Percentiles rank a stretch among this genome's conserved stretches.
phyloP scores from a whole-genome alignment of 2,888 invertebrate genomes.

The Leptothorax acervorum region DNA sequence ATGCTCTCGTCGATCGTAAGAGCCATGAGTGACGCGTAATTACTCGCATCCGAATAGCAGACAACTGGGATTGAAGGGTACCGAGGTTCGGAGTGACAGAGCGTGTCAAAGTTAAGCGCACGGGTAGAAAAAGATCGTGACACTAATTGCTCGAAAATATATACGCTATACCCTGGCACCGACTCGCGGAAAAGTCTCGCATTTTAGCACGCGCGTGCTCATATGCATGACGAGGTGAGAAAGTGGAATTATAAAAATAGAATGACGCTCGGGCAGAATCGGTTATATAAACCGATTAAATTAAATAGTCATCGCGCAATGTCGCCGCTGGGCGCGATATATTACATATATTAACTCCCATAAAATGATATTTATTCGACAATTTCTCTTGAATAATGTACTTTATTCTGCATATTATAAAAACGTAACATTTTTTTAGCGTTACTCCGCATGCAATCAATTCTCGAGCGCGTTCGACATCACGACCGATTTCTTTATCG shows the following conservation, averaged over 20 bases:
- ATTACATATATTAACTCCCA: conserved; percentile 1
- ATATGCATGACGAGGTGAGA: conserved; percentile 18
- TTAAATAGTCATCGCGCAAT: conserved; percentile 24
- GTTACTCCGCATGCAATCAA: neutral
- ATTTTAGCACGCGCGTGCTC: conserved; percentile 37
- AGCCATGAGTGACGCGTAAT: conserved; percentile 77
- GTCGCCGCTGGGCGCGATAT: conserved; percentile 14
- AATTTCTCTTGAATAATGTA: conserved; percentile 19
- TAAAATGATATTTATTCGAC: conserved; percentile 46
- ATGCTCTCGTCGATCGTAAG: conserved; percentile 76
- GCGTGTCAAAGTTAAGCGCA: conserved; percentile 76
- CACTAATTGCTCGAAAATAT: conserved; percentile 77
- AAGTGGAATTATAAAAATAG: conserved; percentile 25
- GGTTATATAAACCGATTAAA: conserved; percentile 32
- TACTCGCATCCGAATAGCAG: conserved; percentile 78
- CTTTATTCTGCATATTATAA: conserved; percentile 15
- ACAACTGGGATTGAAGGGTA: conserved; percentile 77
- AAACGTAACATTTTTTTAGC: conserved; percentile 10
- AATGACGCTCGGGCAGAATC: conserved; percentile 14
- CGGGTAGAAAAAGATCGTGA: conserved; percentile 76
- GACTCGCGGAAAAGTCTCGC: conserved; percentile 65
- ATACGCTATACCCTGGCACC: conserved; percentile 63
- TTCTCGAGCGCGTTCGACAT: neutral
- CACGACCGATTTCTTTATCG: neutral
- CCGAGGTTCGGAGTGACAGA: conserved; percentile 74